A percentile compares a stretch with the other conserved stretches of the same genome.
Evolutionary conservation across 2,888 invertebrate species (phyloP).

Genomic region (Pollenia labialis): DNA sequence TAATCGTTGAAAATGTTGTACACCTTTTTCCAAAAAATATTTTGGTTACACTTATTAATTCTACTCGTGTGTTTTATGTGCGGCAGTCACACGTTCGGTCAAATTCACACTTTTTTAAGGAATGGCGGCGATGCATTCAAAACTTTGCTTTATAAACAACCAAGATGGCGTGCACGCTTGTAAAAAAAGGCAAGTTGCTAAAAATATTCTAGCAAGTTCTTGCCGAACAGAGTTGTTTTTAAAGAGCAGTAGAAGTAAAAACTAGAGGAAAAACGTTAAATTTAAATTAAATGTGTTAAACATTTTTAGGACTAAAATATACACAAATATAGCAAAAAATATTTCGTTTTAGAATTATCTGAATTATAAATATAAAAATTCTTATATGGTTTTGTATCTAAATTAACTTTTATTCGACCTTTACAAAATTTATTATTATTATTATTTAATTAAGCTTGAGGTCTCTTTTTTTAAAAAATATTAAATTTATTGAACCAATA

Average conservation of each 20-base stretch:
- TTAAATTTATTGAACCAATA: too few species aligned
- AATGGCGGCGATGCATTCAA: slow-evolving; percentile 64
- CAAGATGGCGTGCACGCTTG: slow-evolving; percentile 62
- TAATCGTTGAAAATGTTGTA: slow-evolving; percentile 65
- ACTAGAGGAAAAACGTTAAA: background rate
- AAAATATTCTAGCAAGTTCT: slow-evolving; percentile 75
- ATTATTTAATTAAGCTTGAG: too few species aligned
- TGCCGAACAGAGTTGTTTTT: slow-evolving; percentile 42
- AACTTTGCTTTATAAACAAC: slow-evolving; percentile 64
- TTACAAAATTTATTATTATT: too few species aligned
- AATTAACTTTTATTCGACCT: too few species aligned
- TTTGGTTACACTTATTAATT: slow-evolving; percentile 56
- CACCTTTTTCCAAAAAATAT: slow-evolving; percentile 46
- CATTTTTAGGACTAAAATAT: too few species aligned
- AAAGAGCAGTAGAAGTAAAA: background rate
- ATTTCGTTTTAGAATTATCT: too few species aligned
- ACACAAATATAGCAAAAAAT: too few species aligned
- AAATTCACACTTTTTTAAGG: slow-evolving; percentile 76
- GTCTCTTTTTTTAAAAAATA: too few species aligned
- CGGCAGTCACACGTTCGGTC: slow-evolving; percentile 79
- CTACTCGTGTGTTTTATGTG: slow-evolving; percentile 52
- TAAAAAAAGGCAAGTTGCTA: slow-evolving; percentile 49
- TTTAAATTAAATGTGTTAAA: too few species aligned
- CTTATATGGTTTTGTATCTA: too few species aligned
- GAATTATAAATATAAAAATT: too few species aligned